Evolutionary conservation across 2,113 vertebrate species (phyloP).

Genomic region (Tragulus kanchil): DNA sequence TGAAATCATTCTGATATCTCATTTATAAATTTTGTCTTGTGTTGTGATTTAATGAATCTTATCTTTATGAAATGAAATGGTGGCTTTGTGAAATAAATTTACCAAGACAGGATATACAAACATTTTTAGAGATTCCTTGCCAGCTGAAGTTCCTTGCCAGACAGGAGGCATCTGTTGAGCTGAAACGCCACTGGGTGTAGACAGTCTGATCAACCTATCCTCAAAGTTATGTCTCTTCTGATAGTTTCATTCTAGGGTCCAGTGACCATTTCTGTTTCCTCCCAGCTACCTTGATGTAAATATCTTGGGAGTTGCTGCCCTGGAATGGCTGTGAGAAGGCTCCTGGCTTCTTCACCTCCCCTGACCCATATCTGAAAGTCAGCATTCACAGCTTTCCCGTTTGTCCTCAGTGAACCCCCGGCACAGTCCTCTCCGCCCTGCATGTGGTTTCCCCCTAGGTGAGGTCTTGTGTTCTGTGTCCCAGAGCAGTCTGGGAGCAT

Average conservation of each 20-base stretch:
- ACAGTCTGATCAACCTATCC: background rate
- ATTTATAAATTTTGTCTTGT: conserved; percentile 82
- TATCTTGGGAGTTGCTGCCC: background rate
- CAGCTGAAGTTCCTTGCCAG: background rate
- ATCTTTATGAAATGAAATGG: conserved; percentile 81
- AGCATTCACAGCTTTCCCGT: background rate
- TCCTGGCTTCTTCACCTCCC: background rate
- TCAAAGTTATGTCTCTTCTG: background rate
- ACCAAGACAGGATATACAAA: conserved; percentile 16
- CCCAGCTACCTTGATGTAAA: background rate
- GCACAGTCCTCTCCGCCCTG: background rate
- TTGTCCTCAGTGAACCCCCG: background rate
- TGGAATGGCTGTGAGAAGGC: background rate
- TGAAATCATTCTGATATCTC: conserved; percentile 76
- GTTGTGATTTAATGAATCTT: conserved; percentile 78
- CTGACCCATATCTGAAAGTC: background rate
- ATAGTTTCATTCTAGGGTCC: conserved; percentile 26
- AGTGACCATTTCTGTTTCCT: conserved; percentile 37
- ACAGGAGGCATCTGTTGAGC: background rate
- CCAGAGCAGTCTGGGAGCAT: background rate
- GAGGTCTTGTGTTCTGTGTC: background rate
- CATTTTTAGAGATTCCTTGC: conserved; percentile 1
- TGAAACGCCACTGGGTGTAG: background rate
- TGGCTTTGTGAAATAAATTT: conserved; percentile 86
- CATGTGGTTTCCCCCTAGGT: background rate